Conservation (phyloP, 1,140 invertebrate genomes). For the Platyscapa corneri region DNA sequence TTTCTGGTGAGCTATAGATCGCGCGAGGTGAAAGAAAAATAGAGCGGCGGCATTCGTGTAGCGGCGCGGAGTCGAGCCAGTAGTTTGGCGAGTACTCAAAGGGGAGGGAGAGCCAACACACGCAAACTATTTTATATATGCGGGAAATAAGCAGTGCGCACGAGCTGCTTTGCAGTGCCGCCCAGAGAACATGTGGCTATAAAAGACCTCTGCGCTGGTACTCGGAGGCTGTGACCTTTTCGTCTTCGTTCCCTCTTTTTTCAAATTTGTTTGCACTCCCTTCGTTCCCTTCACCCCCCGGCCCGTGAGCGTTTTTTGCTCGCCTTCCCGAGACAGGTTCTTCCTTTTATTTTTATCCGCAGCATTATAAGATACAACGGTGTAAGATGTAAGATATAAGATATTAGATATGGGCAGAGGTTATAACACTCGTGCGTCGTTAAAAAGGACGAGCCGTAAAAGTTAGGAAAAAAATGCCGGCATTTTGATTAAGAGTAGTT, state of each 20-base stretch:
- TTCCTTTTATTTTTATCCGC: slow-evolving; percentile 13
- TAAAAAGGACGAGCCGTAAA: background rate
- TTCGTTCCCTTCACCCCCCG: background rate
- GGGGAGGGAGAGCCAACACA: background rate
- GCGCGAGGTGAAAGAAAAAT: background rate
- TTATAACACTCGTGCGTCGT: slow-evolving; percentile 3
- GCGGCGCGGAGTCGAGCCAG: background rate
- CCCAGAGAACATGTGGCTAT: background rate
- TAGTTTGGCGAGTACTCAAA: background rate
- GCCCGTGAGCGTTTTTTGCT: background rate
- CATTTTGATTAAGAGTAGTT: background rate
- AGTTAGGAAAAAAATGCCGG: background rate
- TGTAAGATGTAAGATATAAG: no score
- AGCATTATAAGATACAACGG: background rate
- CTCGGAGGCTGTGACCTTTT: slow-evolving; percentile 6
- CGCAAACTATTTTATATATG: background rate
- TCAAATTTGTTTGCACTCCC: background rate
- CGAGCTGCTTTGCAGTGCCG: background rate
- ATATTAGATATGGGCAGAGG: no score
- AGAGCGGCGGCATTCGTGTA: background rate
- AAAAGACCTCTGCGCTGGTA: slow-evolving; percentile 16
- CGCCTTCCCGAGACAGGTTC: slow-evolving; percentile 12
- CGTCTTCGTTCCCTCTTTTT: background rate
- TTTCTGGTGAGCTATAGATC: slow-evolving; percentile 26
- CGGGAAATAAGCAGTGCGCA: background rate